Base-by-base conservation (phyloP, 2,113 vertebrate genomes). In the Excalfactoria chinensis region DNA sequence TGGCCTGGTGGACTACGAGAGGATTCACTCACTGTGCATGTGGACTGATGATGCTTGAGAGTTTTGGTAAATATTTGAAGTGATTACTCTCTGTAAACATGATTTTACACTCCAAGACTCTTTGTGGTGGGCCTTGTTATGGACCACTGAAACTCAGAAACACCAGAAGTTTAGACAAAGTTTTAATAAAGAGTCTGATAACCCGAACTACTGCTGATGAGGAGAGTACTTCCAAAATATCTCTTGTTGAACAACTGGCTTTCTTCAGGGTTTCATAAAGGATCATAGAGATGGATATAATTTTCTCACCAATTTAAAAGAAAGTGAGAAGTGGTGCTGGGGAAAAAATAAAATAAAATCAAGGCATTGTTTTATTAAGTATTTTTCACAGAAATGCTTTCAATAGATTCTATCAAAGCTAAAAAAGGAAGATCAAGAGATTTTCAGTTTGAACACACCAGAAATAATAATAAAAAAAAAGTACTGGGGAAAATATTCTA, bases 241-340 rank as follows among this genome's bases (percentile, higher is more conserved):
- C 11, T 88, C 11, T 46, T 41, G 8, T 51, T 19, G 32, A 60
- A 32, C 7, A 32, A 6, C 10, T 8, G 17, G 30, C 19, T 56
- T 59, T 43, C 44, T 60, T 14, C 17, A 56, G 19, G 2, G 3
- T 37, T 85, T 82, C 34, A 14, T 18, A 75, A 37, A 6, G 5
- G n/a, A 10, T 6, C 4, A 2, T 28, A 58, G 26, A 25, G 22
- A 51, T 0, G 2, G 22, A 23, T 43, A 35, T 15, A 22, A 2
- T 28, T 56, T 84, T 77, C 55, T 48, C 9, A 63, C 9, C 55
- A 5, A 30, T 68, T 55, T 63, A 58, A 18, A 37, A 9, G 6
- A 4, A 2, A 1, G 0, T 69, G 44, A 58, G 3, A 4, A 17
- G 35, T 9, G 25, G 6, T 25, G 10, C 4, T 20, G 67, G 17